Percentiles rank a stretch among this genome's conserved stretches.
These are phyloP conservation scores for Microplitis demolitor DNA, from an alignment of 1,140 invertebrate species.

Conservation along the genomic window DNA sequence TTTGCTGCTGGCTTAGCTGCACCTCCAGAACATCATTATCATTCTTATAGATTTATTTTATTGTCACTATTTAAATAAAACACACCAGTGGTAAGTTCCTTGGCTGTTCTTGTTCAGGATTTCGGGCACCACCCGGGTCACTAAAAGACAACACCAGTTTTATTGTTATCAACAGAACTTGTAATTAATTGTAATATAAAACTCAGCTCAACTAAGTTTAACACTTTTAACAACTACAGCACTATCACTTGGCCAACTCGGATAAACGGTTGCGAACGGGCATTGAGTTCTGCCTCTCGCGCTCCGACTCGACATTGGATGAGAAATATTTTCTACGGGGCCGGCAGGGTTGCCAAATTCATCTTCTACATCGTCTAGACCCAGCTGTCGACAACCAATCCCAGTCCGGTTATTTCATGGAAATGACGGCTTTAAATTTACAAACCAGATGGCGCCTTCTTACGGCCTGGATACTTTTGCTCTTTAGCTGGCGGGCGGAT, in stretches of 20 bases:
- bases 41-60: not conserved
- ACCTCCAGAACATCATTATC: not conserved
- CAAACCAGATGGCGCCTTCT: not conserved
- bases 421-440: not conserved
- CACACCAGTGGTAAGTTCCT: not conserved
- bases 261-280: constrained; percentile 42
- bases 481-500: not conserved
- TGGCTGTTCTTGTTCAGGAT: not conserved
- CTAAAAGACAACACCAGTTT: constrained; percentile 21
- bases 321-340: constrained; percentile 40
- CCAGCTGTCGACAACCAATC: not conserved
- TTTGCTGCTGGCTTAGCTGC: too few relatives aligned
- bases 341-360: constrained; percentile 44
- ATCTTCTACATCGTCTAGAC: not conserved
- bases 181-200: too few relatives aligned
- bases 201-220: too few relatives aligned
- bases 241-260: constrained; percentile 39
- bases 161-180: too few relatives aligned
- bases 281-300: constrained; percentile 45
- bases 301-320: constrained; percentile 46
- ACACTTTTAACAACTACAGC: constrained; percentile 19
- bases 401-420: not conserved
- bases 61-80: not conserved
- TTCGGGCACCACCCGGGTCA: constrained; percentile 14
- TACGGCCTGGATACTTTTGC: not conserved